Percentiles rank a stretch among this genome's conserved stretches.
phyloP scores from a whole-genome alignment of 2,888 invertebrate genomes.

The Shargacucullia verbasci region DNA sequence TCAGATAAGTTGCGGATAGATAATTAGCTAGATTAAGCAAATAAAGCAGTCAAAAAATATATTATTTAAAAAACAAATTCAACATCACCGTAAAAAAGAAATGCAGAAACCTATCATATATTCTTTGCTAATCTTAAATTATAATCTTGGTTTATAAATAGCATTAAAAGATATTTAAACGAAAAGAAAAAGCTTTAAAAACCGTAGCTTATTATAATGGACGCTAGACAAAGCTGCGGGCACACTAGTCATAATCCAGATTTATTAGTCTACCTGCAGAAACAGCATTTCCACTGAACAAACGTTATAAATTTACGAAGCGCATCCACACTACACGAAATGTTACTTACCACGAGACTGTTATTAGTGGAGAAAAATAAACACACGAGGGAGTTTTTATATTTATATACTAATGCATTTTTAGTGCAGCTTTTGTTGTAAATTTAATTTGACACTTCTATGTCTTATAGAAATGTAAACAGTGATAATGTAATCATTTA shows the following conservation, averaged over 20 bases:
- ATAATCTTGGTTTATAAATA: too few species aligned
- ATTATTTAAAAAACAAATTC: too few species aligned
- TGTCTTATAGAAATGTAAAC: too few species aligned
- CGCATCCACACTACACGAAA: slow-evolving; percentile 47
- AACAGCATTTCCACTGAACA: slow-evolving; percentile 30
- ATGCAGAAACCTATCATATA: too few species aligned
- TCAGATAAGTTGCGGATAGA: too few species aligned
- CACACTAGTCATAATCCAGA: slow-evolving; percentile 30
- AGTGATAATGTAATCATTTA: too few species aligned
- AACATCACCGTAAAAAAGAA: too few species aligned
- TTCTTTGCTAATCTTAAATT: too few species aligned
- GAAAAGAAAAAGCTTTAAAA: background rate
- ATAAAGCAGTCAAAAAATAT: too few species aligned
- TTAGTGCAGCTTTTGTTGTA: background rate
- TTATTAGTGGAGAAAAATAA: slow-evolving; percentile 39
- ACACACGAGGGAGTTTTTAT: slow-evolving; percentile 5
- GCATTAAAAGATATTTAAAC: too few species aligned
- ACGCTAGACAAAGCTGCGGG: slow-evolving; percentile 1
- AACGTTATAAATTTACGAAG: slow-evolving; percentile 36
- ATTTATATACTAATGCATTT: background rate
- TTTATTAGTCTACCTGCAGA: slow-evolving; percentile 39
- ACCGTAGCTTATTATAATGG: slow-evolving; percentile 16
- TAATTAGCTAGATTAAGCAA: too few species aligned
- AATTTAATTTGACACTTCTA: too few species aligned
- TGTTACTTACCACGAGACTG: slow-evolving; percentile 37